A percentile compares a stretch with the other conserved stretches of the same genome.
phyloP scores from a whole-genome alignment of 92 coral and sea anemone species.

The Chrysogorgia sp. region DNA sequence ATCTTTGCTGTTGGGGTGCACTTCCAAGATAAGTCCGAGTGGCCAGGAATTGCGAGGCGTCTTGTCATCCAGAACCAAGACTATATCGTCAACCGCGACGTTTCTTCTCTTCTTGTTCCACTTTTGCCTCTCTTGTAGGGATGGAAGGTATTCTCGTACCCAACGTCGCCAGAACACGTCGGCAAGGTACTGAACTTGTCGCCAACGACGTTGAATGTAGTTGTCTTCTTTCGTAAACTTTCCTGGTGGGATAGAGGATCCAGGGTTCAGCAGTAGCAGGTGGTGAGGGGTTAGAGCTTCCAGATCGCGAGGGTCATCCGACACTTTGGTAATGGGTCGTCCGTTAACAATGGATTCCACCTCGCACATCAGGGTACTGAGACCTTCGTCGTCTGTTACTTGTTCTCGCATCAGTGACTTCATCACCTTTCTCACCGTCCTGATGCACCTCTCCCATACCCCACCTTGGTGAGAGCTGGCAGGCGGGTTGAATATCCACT shows the following conservation, averaged over 20 bases:
- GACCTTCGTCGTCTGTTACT: conserved; percentile 58
- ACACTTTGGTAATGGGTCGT: conserved; percentile 49
- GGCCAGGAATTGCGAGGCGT: conserved; percentile 59
- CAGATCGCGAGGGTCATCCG: conserved; percentile 41
- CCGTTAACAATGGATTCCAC: conserved; percentile 63
- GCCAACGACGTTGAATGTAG: conserved; percentile 52
- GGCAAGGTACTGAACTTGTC: conserved; percentile 61
- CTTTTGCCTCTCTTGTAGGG: conserved; percentile 48
- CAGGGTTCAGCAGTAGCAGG: conserved; percentile 47
- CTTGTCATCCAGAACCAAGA: conserved; percentile 49
- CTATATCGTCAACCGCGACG: conserved; percentile 48
- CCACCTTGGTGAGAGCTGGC: conserved; percentile 68
- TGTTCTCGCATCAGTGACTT: conserved; percentile 56
- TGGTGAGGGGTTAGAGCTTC: conserved; percentile 55
- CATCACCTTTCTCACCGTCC: conserved; percentile 63
- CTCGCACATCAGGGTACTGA: conserved; percentile 62
- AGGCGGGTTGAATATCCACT: conserved; percentile 71
- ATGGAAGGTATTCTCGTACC: conserved; percentile 54
- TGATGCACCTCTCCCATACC: conserved; percentile 67
- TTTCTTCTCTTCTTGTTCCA: conserved; percentile 30
- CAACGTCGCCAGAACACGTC: conserved; percentile 45
- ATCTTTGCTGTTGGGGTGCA: conserved; percentile 40
- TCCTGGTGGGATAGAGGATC: conserved; percentile 49
- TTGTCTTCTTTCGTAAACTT: conserved; percentile 29
- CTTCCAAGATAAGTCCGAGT: conserved; percentile 51